These are phyloP conservation scores for Conops quadrifasciatus DNA, from an alignment of 2,888 invertebrate species.

Conservation along the genomic window DNA sequence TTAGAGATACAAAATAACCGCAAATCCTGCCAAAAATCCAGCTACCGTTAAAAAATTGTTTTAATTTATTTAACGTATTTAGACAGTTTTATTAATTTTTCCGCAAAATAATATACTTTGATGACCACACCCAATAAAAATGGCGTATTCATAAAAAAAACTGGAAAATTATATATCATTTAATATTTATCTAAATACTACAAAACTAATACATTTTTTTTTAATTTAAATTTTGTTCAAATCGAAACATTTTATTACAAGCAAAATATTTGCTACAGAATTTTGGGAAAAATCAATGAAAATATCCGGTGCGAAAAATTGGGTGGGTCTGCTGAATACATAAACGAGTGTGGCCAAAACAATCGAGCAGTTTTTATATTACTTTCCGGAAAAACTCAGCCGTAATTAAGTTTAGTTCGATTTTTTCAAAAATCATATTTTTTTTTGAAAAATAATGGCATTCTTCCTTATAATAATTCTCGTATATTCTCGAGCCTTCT, in stretches of 20 bases:
- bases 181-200: no score
- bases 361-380: not conserved
- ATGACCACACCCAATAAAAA: no score
- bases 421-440: not conserved
- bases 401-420: no score
- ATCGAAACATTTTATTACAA: not conserved
- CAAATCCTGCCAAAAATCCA: no score
- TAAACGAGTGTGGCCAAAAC: not conserved
- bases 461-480: not conserved
- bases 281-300: not conserved
- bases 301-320: no score
- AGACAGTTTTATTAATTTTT: not conserved
- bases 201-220: no score
- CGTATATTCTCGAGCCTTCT: no score
- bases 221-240: not conserved
- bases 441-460: not conserved
- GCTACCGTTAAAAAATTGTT: not conserved
- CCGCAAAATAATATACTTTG: no score
- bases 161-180: not conserved
- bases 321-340: no score
- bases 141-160: no score
- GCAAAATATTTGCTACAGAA: not conserved
- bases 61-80: constrained; percentile 3
- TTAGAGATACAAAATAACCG: no score
- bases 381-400: no score